Evolutionary conservation across 2,888 invertebrate genomes (phyloP).

Genomic region (Dilophus febrilis): DNA sequence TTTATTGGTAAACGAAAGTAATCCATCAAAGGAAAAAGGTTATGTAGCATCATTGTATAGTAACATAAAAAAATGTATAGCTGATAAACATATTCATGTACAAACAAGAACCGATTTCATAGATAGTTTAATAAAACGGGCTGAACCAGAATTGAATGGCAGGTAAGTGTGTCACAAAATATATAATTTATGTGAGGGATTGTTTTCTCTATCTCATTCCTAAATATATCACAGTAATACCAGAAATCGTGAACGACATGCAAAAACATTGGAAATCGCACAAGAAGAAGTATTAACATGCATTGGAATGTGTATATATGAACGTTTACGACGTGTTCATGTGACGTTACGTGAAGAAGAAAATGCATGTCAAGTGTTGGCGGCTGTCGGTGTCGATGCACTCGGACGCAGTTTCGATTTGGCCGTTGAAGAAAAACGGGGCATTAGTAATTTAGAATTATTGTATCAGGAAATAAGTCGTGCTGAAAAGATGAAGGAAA

Average conservation of each 20-base stretch:
- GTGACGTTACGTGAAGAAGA: conserved; percentile 79
- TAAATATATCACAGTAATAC: conserved; percentile 23
- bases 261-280: conserved; percentile 91
- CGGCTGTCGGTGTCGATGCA: conserved; percentile 74
- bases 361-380: conserved; percentile 83
- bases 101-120: conserved; percentile 79
- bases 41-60: conserved; percentile 75
- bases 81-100: conserved; percentile 76
- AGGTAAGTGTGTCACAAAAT: conserved; percentile 31
- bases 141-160: conserved; percentile 81
- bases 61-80: conserved; percentile 70
- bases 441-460: conserved; percentile 73
- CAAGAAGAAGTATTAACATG: conserved; percentile 93
- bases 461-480: conserved; percentile 75
- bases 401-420: conserved; percentile 79
- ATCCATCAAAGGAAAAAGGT: conserved; percentile 73
- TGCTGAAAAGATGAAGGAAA: conserved; percentile 70
- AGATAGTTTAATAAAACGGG: conserved; percentile 68
- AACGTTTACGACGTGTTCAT: conserved; percentile 72
- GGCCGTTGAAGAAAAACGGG: conserved; percentile 75
- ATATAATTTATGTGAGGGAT: neutral
- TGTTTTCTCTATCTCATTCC: neutral
- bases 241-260: conserved; percentile 77
- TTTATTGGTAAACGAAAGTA: conserved; percentile 67
- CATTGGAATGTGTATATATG: conserved; percentile 83